Base-by-base conservation (phyloP, 2,888 invertebrate species). In the Pachymerium ferrugineum region DNA sequence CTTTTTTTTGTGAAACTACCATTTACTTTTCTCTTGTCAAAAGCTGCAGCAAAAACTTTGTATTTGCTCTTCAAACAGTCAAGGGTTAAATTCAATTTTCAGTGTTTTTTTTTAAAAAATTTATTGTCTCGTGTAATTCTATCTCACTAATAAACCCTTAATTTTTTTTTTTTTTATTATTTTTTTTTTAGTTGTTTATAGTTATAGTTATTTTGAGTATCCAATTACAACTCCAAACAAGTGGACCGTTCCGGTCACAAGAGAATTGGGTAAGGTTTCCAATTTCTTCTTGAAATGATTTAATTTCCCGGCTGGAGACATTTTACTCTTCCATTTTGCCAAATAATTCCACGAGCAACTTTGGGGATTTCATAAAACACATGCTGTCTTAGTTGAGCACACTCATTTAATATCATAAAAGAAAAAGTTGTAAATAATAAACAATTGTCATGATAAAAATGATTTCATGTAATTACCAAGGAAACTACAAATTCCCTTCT, bases 241-340 rank as follows among this genome's bases (percentile, higher is more conserved):
- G 10, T 16, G 14, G 47, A 47, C 16, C 19, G 16, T 47, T 16
- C 47, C 22, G 47, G 47, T 47, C 47, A 47, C 47, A 19, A 22
- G 47, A 47, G 47, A 16, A 16, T 47, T 47, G n/a, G 3, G 47
- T 47, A 47, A 38, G n/a, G 47, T 47, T 47, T 47, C 47, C 47
- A 47, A 47, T 47, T 47, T 47, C 47, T 47, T 47, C 47, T 47
- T 47, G 22, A 47, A 47, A 16, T 47, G 47, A 47, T 47, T 47
- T 47, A 47, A 47, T 47, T 47, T 47, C 22, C 47, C 47, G 22
- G 14, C 47, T 47, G 47, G 47, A 47, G 47, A 47, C 47, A 47
- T 47, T 47, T 47, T 47, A 47, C 47, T 47, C 16, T 22, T n/a
- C 16, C 1, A 3, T 14, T 47, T 47, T 47, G 14, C 16, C 22